A percentile compares a stretch with the other conserved stretches of the same genome.
These are phyloP conservation scores for Microlaimidae sp. DNA, from an alignment of 2,888 invertebrate genomes.

Conservation along the genomic window DNA sequence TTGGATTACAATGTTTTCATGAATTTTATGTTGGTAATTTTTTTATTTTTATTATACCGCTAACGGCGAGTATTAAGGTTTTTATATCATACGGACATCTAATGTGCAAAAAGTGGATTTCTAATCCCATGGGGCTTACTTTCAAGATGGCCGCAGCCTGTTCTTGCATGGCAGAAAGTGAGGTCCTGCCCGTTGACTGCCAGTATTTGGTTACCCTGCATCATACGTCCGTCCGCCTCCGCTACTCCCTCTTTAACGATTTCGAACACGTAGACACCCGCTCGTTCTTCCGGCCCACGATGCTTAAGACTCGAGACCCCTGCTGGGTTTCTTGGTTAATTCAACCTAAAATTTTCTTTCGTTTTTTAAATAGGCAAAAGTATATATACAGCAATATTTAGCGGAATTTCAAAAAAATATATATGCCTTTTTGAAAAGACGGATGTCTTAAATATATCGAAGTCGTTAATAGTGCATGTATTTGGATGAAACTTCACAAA, in stretches of 20 bases:
- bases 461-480: no score
- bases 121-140: no score
- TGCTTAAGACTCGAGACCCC: conserved; percentile 64
- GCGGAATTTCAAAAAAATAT: no score
- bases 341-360: conserved; percentile 54
- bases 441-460: no score
- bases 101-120: no score
- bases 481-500: no score
- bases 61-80: no score
- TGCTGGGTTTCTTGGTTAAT: conserved; percentile 65
- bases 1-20: no score
- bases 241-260: conserved; percentile 79
- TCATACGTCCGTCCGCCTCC: conserved; percentile 62
- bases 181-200: conserved; percentile 69
- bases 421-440: no score
- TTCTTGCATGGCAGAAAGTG: conserved; percentile 48
- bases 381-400: no score
- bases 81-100: no score
- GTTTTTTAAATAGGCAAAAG: no score
- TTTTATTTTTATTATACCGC: background rate
- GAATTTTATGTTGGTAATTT: background rate
- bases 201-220: conserved; percentile 74
- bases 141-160: conserved; percentile 76
- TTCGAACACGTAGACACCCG: conserved; percentile 77
- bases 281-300: conserved; percentile 58